Conservation (phyloP, 2,113 vertebrate species). For the Chunga burmeisteri region DNA sequence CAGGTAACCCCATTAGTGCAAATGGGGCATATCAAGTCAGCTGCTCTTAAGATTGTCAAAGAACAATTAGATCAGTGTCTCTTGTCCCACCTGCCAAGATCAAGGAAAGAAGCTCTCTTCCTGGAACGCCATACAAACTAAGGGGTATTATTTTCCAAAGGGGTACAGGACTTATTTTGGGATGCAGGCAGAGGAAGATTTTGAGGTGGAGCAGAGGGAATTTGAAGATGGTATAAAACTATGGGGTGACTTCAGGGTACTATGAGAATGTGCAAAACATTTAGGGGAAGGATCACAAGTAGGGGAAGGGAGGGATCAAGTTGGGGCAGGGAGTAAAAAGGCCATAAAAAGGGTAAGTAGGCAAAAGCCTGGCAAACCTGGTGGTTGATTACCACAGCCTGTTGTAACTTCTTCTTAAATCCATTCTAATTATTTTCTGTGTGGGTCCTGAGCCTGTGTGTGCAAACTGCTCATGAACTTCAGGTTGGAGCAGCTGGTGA, state of each 20-base stretch:
- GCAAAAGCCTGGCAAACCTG: neutral
- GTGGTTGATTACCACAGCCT: neutral
- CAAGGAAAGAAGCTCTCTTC: neutral
- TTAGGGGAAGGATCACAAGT: neutral
- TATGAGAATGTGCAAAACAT: neutral
- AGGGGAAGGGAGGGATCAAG: neutral
- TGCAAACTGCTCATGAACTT: neutral
- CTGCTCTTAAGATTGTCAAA: neutral
- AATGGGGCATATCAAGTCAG: neutral
- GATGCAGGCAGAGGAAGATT: neutral
- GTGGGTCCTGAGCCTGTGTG: neutral
- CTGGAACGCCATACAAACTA: neutral
- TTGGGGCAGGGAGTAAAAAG: neutral
- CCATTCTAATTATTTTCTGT: neutral
- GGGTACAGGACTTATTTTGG: neutral
- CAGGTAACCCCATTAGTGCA: neutral
- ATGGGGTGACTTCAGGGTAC: rapidly evolving
- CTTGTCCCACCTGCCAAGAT: neutral
- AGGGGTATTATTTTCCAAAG: neutral
- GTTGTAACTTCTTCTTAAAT: neutral
- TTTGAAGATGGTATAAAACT: neutral
- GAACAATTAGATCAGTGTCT: neutral
- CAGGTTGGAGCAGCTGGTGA: neutral
- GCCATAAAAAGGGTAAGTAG: neutral
- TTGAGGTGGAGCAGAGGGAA: neutral